These are phyloP conservation scores for Melanotaenia boesemani DNA, from an alignment of 2,797 vertebrate species.

Conservation along the genomic window DNA sequence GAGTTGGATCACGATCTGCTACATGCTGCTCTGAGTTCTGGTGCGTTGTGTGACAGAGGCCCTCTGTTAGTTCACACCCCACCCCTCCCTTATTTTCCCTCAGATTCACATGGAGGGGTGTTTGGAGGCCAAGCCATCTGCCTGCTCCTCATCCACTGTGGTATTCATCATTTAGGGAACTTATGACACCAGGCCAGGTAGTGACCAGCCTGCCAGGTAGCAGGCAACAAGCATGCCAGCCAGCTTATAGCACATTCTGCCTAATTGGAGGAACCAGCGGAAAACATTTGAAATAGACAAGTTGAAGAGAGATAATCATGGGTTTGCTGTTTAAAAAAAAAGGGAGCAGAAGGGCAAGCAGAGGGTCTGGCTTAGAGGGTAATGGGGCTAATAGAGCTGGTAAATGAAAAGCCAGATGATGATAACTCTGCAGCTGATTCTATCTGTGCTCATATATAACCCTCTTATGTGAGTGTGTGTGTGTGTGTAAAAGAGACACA, in stretches of 20 bases:
- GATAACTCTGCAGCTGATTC: constrained; percentile 60
- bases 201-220: constrained; percentile 31
- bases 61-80: constrained; percentile 30
- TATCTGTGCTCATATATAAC: constrained; percentile 46
- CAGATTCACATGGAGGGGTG: constrained; percentile 29
- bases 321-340: constrained; percentile 29
- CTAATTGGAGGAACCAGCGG: constrained; percentile 46
- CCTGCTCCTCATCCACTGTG: constrained; percentile 32
- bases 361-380: constrained; percentile 70
- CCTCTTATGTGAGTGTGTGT: constrained; percentile 19
- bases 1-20: constrained; percentile 26
- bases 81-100: constrained; percentile 14
- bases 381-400: constrained; percentile 71
- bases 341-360: constrained; percentile 66
- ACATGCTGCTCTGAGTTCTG: constrained; percentile 28
- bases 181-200: constrained; percentile 55
- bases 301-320: constrained; percentile 57
- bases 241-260: constrained; percentile 32
- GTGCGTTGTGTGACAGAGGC: constrained; percentile 33
- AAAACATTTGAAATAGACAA: constrained; percentile 56
- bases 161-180: constrained; percentile 46
- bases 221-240: constrained; percentile 27
- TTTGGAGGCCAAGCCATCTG: constrained; percentile 55
- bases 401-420: constrained; percentile 74
- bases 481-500: constrained; percentile 15